Evolutionary conservation across 2,113 vertebrate species (phyloP).

Genomic region (Balaeniceps rex): DNA sequence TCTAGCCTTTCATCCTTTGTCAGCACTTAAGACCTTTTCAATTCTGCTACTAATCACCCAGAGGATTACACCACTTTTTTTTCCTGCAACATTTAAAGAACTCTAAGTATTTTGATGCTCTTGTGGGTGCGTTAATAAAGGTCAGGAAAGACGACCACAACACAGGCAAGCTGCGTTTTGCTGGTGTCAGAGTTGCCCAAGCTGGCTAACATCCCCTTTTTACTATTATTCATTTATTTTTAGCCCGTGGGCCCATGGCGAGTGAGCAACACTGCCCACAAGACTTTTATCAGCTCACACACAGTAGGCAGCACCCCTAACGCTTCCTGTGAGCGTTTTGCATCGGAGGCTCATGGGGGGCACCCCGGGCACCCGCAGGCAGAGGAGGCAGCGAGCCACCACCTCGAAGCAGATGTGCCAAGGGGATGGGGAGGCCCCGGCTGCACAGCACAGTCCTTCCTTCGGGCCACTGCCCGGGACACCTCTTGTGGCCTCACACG

Average conservation of each 20-base stretch:
- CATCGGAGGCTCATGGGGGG: fast-evolving
- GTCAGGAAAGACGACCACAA: background rate
- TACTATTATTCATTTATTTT: background rate
- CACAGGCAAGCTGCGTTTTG: background rate
- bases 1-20: background rate
- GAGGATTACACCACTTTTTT: background rate
- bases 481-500: fast-evolving
- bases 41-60: background rate
- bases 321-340: fast-evolving
- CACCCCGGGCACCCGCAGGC: background rate
- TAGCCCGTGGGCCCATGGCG: background rate
- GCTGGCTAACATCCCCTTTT: background rate
- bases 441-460: background rate
- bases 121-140: background rate
- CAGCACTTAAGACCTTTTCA: background rate
- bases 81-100: background rate
- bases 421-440: background rate
- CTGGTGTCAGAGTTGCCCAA: background rate
- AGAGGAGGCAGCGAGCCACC: background rate
- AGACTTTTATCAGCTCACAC: background rate
- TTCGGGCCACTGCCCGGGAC: background rate
- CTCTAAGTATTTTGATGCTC: background rate
- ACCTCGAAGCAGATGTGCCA: background rate
- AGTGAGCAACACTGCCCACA: background rate
- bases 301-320: fast-evolving